Evolutionary conservation across 2,113 vertebrate species (phyloP), one percentile per base, ranked within the genome.

Genomic region (Polyodon spathula): DNA sequence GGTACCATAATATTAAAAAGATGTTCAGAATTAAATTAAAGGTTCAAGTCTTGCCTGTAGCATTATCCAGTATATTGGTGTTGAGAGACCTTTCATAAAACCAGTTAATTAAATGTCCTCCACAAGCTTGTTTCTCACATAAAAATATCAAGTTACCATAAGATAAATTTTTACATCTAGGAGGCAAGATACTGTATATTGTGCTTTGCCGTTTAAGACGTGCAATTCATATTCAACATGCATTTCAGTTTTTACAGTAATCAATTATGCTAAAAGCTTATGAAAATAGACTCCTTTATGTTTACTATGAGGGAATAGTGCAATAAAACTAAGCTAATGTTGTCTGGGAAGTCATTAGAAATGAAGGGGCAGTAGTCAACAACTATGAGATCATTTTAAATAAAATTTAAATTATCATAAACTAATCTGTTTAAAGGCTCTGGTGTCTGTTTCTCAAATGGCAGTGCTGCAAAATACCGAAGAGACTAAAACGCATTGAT

Each of bases 321-420:
- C 44, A 65, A 65, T 72, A 71, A 72, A 67, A 67, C 39, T 66
- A 61, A 7, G 62, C 60, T 65, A 66, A 73, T 67, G 59, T 64
- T 71, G 66, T 61, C 60, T 59, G 67, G 62, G 63, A 61, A 43
- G 44, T 58, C 62, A 66, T 64, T 63, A 60, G 41, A 62, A 70
- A 68, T 51, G 43, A 66, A 62, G 67, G 56, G 54, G 59, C 48
- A 54, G 27, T 67, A 65, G 71, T 75, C 65, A 61, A 68, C 65
- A 69, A 65, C 61, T 52, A 69, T 76, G 68, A 71, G 59, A 59
- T 73, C 61, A 73, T 71, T 54, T n/a, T n/a, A 58, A 61, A 55
- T 56, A n/a, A 64, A 56, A 68, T 67, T 63, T 44, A 51, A 40
- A 75, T 68, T 65, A 69, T 62, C 54, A 40, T 66, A 68, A 73